These are phyloP conservation scores for Manis crassicaudata DNA, from an alignment of 2,797 vertebrate species.

Conservation along the genomic window DNA sequence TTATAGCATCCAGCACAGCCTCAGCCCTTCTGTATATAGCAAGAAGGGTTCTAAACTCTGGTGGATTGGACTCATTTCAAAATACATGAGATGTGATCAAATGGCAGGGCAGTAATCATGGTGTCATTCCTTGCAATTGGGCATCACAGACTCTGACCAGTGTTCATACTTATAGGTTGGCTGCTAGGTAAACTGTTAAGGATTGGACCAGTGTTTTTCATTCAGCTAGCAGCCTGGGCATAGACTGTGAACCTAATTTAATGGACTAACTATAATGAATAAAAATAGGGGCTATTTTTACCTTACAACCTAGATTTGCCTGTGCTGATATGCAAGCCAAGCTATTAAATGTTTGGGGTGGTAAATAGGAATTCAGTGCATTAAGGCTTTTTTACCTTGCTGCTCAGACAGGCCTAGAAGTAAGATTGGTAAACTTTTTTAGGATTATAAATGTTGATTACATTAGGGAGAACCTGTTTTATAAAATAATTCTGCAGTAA, in stretches of 20 bases:
- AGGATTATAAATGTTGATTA: constrained; percentile 19
- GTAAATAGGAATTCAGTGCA: constrained; percentile 10
- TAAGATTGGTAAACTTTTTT: constrained; percentile 10
- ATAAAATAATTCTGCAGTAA: not conserved
- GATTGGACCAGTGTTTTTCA: not conserved
- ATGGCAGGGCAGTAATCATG: not conserved
- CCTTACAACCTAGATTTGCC: constrained; percentile 35
- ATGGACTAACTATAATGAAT: constrained; percentile 28
- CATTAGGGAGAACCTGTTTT: constrained; percentile 20
- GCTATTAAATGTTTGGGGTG: constrained; percentile 7
- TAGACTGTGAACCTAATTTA: not conserved
- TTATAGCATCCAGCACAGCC: no score
- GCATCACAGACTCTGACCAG: not conserved
- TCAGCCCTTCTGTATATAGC: not conserved
- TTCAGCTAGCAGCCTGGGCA: not conserved
- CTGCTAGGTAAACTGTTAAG: not conserved
- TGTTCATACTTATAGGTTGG: not conserved
- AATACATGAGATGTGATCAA: not conserved
- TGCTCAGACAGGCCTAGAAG: constrained; percentile 20
- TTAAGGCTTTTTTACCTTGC: constrained; percentile 48
- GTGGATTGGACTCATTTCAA: not conserved
- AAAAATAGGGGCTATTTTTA: constrained; percentile 29
- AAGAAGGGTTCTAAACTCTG: not conserved
- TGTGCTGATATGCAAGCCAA: not conserved
- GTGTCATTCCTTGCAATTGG: not conserved